These are phyloP conservation scores for Thysanoteuthis rhombus DNA, from an alignment of 2,888 invertebrate genomes.

Conservation along the genomic window DNA sequence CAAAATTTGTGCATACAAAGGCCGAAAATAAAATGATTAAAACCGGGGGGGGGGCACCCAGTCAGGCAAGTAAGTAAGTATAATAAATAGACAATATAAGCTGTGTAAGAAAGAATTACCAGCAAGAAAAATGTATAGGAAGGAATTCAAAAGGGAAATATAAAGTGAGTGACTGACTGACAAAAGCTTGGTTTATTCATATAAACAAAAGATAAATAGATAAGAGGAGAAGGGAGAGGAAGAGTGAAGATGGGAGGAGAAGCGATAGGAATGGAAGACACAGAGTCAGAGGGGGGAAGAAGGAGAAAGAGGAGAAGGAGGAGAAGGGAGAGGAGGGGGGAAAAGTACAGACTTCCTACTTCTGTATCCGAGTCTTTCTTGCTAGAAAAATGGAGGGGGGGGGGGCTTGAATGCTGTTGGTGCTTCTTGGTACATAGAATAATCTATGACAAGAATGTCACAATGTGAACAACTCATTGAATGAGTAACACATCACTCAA, in stretches of 20 bases:
- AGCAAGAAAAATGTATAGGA: too few species aligned
- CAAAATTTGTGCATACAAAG: background rate
- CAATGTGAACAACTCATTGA: background rate
- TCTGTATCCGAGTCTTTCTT: too few species aligned
- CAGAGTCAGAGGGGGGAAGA: too few species aligned
- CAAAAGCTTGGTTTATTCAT: slow-evolving; percentile 12
- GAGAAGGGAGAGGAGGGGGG: too few species aligned
- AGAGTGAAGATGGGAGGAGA: too few species aligned
- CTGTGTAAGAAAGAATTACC: background rate
- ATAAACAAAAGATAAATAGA: background rate
- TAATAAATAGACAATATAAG: slow-evolving; percentile 12
- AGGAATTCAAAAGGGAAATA: background rate
- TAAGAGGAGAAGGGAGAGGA: too few species aligned
- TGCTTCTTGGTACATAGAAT: background rate
- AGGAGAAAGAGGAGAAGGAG: too few species aligned
- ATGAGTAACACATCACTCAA: background rate
- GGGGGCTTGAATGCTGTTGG: too few species aligned
- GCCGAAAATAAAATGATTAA: background rate
- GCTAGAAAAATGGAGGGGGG: background rate
- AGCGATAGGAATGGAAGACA: too few species aligned
- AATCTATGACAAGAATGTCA: background rate
- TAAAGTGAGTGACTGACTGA: background rate
- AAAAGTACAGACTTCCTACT: background rate
- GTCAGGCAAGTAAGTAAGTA: too few species aligned
- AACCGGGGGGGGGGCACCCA: too few species aligned